Base-by-base conservation (phyloP, 2,888 invertebrate species). In the Phytoseiulus persimilis region DNA sequence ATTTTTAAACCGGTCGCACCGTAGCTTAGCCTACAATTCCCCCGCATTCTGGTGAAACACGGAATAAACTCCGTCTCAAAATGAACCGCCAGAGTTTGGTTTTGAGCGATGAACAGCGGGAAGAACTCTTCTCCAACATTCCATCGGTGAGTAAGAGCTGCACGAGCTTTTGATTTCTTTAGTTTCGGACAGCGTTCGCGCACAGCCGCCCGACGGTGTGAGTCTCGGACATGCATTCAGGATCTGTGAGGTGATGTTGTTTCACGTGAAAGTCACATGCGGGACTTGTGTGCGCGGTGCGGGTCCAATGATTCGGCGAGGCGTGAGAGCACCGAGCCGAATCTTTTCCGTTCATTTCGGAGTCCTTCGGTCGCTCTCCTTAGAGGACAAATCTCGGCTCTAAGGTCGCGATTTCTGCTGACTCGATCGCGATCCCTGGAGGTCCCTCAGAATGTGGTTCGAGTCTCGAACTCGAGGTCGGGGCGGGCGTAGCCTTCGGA, bases 71-170 rank as follows among this genome's bases (percentile, higher is more conserved):
- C 23, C 65, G 23, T 90, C 90, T 90, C 31, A 90, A 90, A 83
- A 39, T 89, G n/a, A 89, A 89, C 83, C 90, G 91, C 65, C 83
- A 90, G 87, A 92, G 91, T 32, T 92, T 92, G 89, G 91, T 91
- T 93, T 93, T 95, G 92, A 94, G 94, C 90, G 94, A 94, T 90
- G 95, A 96, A 92, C 95, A 96, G 93, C 94, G 94, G 92, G 93
- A 94, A 91, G 96, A 96, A 93, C 95, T 96, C 92, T 94, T 94
- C 92, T 95, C 95, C 93, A 95, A 95, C 92, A 96, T 96, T 92
- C 94, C 94, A 92, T 94, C 95, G 94, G 96, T 96, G 94, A 94
- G 94, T 93, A 90, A 31, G 28, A 18, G 18, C 11, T 18, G 65
- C 65, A 65, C 14, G 65, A 65, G 65, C 65, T 23, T 65, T 18